Evolutionary conservation across 1,140 invertebrate genomes (phyloP).

Genomic region (Babylonia areolata): DNA sequence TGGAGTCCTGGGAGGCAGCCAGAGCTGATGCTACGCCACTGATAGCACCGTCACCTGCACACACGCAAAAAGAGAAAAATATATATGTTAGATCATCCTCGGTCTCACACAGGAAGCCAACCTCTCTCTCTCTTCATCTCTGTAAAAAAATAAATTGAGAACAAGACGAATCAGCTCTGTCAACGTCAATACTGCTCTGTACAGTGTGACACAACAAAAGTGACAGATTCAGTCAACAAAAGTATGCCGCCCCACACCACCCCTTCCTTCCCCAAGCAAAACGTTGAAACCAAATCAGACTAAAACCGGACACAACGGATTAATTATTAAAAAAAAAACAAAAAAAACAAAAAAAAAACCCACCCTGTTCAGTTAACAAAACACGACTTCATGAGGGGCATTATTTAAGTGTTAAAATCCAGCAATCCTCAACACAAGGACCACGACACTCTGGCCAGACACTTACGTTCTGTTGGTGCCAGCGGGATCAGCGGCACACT

Average conservation of each 20-base stretch:
- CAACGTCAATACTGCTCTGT: background rate
- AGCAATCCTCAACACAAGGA: background rate
- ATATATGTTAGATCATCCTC: no score
- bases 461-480: background rate
- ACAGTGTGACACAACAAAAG: no score
- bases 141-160: background rate
- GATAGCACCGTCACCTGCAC: no score
- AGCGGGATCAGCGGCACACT: background rate
- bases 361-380: background rate
- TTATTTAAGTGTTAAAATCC: no score
- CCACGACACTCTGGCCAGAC: background rate
- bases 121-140: no score
- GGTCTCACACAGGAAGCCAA: no score
- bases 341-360: background rate
- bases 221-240: no score
- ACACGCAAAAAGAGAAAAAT: no score
- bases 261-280: background rate
- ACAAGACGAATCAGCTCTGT: background rate
- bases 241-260: no score
- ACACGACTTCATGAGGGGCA: background rate
- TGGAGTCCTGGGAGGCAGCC: no score
- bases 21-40: no score
- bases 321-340: constrained; percentile 6
- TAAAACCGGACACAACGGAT: background rate
- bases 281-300: background rate